Evolutionary conservation across 2,888 invertebrate species (phyloP), one percentile per base, ranked within the genome.

Genomic region (Thelaira solivaga): DNA sequence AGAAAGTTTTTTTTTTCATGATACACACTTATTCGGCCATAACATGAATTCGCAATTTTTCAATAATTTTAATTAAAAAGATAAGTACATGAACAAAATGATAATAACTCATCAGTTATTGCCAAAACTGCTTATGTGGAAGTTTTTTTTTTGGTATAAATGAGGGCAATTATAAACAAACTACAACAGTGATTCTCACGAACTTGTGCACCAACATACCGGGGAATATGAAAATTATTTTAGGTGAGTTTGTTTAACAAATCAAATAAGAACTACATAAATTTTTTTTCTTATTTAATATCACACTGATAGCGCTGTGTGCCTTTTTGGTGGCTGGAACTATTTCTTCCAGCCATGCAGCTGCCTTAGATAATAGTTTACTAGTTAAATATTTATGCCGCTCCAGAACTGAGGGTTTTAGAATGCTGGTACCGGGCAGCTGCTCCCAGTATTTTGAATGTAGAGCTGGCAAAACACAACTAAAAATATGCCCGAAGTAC

Each of bases 361-460:
- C 83, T 22, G 83, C 71, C 8, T 65, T 85, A n/a, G 82, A 86
- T 59, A 85, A 84, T 24, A 61, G 77, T 6, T 61, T 85, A 1
- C 86, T 88, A 24, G 82, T 83, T 1, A 83, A 83, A 26, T 87
- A 77, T 55, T 81, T 88, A 2, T 88, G 87, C 57, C 80, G 79
- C 16, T 69, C 80, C 5, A 86, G 86, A 59, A n/a, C 49, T 1
- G 74, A 86, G 73, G 88, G 88, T 13, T 84, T 82, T 65, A 84
- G 83, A 2, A 80, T 84, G 3, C 53, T 88, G 10, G 86, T 87
- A 2, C 88, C 87, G 1, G 88, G 88, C 13, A 86, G 86, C 64
- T 88, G 87, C 57, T 84, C 83, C 0, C 82, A 84, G 59, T 88
- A 83, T 81, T 88, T 85, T 18, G 84, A 86, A 74, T 88, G 88